These are phyloP conservation scores for Axis porcinus DNA, from an alignment of 2,113 vertebrate species.

Conservation along the genomic window DNA sequence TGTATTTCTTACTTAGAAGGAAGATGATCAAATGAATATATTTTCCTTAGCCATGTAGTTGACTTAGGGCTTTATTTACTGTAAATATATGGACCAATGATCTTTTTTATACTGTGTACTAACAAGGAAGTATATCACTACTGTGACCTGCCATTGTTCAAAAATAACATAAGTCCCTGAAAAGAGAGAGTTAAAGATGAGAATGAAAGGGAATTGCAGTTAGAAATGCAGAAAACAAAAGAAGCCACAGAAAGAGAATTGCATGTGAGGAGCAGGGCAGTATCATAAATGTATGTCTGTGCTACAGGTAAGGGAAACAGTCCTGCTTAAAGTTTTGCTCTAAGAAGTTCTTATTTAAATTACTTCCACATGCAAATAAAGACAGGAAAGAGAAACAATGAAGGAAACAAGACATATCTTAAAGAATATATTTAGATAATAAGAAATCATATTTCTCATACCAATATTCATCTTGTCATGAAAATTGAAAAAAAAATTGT, in stretches of 20 bases:
- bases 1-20: background rate
- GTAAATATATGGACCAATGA: background rate
- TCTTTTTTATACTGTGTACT: background rate
- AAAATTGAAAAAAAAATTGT: background rate
- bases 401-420: background rate
- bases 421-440: background rate
- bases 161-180: background rate
- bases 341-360: background rate
- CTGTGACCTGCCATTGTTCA: background rate
- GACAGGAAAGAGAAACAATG: background rate
- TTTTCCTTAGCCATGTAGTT: conserved; percentile 1
- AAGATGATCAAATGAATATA: background rate
- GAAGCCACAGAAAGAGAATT: background rate
- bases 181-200: background rate
- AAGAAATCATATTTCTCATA: background rate
- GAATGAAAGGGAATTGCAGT: background rate
- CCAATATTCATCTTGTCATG: background rate
- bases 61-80: conserved; percentile 32
- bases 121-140: background rate
- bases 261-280: background rate
- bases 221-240: background rate
- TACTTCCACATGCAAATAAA: background rate
- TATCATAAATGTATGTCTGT: background rate
- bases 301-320: background rate
- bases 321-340: background rate